Conservation (phyloP, 2,113 vertebrate genomes). For the Corythornis vintsioides region DNA sequence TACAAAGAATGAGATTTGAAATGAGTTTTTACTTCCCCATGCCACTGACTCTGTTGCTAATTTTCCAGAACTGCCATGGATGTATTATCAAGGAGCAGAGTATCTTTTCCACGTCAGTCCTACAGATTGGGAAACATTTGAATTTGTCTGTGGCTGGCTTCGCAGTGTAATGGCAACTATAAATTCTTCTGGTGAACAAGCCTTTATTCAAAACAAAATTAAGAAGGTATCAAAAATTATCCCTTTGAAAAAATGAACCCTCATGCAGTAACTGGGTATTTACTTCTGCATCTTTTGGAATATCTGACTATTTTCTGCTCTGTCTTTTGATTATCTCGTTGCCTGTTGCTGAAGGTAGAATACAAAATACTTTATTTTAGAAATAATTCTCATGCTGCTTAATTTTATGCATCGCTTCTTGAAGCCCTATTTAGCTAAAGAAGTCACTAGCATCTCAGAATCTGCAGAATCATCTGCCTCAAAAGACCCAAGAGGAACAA, state of each 20-base stretch:
- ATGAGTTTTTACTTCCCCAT: not conserved
- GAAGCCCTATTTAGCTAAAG: not conserved
- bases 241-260: not conserved
- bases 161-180: slow-evolving; percentile 81
- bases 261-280: not conserved
- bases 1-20: not conserved
- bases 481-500: not conserved
- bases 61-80: slow-evolving; percentile 87
- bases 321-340: not conserved
- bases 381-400: not conserved
- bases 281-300: not conserved
- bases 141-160: slow-evolving; percentile 88
- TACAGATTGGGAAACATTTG: slow-evolving; percentile 79
- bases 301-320: not conserved
- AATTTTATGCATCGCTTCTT: not conserved
- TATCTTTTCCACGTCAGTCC: slow-evolving; percentile 82
- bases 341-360: not conserved
- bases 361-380: not conserved
- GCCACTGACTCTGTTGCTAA: not conserved
- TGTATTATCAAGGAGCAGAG: slow-evolving; percentile 87
- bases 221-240: slow-evolving; percentile 75
- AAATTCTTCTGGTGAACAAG: slow-evolving; percentile 84
- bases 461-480: not conserved
- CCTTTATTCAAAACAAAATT: slow-evolving; percentile 86
- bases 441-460: not conserved